A percentile compares a stretch with the other conserved stretches of the same genome.
Conservation (phyloP, 2,797 vertebrate genomes). For the Molossus molossus region DNA sequence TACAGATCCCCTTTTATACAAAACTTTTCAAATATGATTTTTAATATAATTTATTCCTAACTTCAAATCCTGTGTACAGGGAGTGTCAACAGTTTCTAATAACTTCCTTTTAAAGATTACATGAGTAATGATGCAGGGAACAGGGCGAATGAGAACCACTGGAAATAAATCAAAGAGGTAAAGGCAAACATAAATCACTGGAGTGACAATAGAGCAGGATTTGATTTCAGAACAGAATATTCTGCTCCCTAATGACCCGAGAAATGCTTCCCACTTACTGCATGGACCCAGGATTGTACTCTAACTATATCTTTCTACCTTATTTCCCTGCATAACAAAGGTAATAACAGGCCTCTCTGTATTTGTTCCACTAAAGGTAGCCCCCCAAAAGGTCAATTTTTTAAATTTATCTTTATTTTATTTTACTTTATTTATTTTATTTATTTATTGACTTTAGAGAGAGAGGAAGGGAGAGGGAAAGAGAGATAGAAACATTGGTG, state of each 20-base stretch:
- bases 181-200: slow-evolving; percentile 47
- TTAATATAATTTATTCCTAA: slow-evolving; percentile 66
- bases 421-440: too few species aligned
- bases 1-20: slow-evolving; percentile 24
- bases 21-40: slow-evolving; percentile 67
- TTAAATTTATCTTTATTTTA: too few species aligned
- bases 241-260: not conserved
- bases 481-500: too few species aligned
- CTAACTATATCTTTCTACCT: not conserved
- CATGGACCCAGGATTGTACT: not conserved
- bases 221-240: not conserved
- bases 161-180: slow-evolving; percentile 27
- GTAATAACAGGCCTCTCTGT: not conserved
- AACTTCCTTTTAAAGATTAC: slow-evolving; percentile 59
- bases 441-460: not conserved
- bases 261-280: not conserved
- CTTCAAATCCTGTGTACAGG: slow-evolving; percentile 30
- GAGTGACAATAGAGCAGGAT: not conserved
- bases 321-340: not conserved
- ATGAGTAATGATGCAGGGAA: slow-evolving; percentile 29
- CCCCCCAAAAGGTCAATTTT: not conserved
- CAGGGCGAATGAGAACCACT: not conserved
- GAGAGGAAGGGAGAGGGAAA: too few species aligned
- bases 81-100: slow-evolving; percentile 56
- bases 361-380: not conserved